Base-by-base conservation (phyloP, 2,113 vertebrate genomes). In the Eretmochelys imbricata region DNA sequence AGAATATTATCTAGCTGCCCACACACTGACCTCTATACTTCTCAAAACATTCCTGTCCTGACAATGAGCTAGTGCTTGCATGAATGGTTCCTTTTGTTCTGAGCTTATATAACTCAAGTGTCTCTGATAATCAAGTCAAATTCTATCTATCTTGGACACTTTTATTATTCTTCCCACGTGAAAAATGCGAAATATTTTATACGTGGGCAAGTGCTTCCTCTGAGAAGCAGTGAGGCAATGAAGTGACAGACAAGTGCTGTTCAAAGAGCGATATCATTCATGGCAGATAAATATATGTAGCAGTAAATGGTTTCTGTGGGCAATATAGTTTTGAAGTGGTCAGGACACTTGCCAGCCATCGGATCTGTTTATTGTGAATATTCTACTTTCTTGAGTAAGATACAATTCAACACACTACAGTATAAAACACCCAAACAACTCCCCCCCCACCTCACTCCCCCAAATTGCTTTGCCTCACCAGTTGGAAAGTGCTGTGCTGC, bases 141-240 rank as follows among this genome's bases (percentile, higher is more conserved):
- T 9, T 42, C 2, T 53, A 29, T 5, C 12, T 89, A 38, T 38
- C n/a, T 51, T 11, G n/a, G 69, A 88, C 79, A 81, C 29, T 38
- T 89, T 57, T 75, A 78, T 53, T 1, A 57, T 8, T 20, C n/a
- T 92, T 48, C 53, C 38, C 53, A 38, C 19, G 17, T 93, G 59
- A 96, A 95, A 96, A 95, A 92, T 95, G 38, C 42, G 12, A 91
- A 82, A 8, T 90, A 95, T 95, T 97, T 95, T 59, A 93, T 95
- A 25, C 31, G 69, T 80, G 59, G 82, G 95, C 91, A 75, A 95
- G 50, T 85, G 83, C 57, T 93, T 94, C 1, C 91, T 78, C 88
- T 91, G 54, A 84, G 93, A 92, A 96, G 88, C 17, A 94, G 92
- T 92, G 95, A 97, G 89, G 54, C 51, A 83, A 80, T 2, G 42